Evolutionary conservation across 2,797 vertebrate genomes (phyloP).

Genomic region (Fundulus diaphanus): DNA sequence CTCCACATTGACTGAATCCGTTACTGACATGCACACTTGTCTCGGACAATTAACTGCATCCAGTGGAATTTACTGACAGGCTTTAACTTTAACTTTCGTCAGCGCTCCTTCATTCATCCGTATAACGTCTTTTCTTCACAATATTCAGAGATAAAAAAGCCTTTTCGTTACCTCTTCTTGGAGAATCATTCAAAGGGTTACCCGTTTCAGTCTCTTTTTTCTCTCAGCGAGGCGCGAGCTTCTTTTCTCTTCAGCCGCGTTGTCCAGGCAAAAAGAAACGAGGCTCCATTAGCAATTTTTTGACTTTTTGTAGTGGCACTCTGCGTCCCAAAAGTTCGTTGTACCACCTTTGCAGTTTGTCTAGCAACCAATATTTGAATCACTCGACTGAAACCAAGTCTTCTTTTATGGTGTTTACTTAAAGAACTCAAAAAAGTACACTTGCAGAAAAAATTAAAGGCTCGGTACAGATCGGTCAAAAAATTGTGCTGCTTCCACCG

Average conservation of each 20-base stretch:
- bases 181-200: neutral
- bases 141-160: neutral
- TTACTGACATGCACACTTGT: no score
- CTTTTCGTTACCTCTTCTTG: neutral
- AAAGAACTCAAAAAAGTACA: no score
- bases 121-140: neutral
- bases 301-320: neutral
- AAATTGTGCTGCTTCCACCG: no score
- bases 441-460: no score
- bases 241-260: neutral
- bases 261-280: neutral
- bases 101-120: neutral
- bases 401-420: no score
- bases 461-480: no score
- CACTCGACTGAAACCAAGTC: no score
- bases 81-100: neutral
- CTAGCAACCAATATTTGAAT: neutral
- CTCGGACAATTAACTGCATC: neutral
- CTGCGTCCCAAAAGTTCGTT: neutral
- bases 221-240: neutral
- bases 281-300: neutral
- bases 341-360: neutral
- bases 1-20: no score
- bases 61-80: neutral
- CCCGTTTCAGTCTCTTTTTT: slow-evolving; percentile 6